Conservation (phyloP, 2,113 vertebrate species). For the Terrapene triunguis region DNA sequence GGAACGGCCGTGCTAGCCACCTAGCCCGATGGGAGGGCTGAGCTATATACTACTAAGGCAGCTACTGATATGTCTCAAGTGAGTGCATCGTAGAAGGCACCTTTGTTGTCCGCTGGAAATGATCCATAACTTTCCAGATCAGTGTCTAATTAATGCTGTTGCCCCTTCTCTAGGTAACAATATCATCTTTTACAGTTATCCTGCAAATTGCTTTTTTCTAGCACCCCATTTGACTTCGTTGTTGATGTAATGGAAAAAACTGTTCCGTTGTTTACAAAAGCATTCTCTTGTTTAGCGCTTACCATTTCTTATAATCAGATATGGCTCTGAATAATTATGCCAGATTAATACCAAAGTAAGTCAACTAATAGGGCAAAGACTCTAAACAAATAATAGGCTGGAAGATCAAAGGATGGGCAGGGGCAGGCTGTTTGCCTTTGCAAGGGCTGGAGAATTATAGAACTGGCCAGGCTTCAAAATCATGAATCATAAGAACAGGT, state of each 20-base stretch:
- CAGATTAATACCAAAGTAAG: slow-evolving; percentile 64
- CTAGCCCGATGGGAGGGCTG: background rate
- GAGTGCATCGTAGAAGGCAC: background rate
- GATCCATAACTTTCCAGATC: background rate
- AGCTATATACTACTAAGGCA: rapidly evolving
- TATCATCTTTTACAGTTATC: background rate
- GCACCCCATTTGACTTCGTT: slow-evolving; percentile 35
- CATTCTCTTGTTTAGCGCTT: slow-evolving; percentile 63
- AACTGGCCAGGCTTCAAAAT: slow-evolving; percentile 65
- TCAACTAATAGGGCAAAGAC: slow-evolving; percentile 50
- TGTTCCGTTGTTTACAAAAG: background rate
- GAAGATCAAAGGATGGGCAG: slow-evolving; percentile 67
- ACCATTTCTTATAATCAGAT: slow-evolving; percentile 67
- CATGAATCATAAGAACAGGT: slow-evolving; percentile 63
- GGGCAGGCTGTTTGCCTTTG: slow-evolving; percentile 65
- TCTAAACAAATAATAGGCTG: slow-evolving; percentile 64
- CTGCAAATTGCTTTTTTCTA: slow-evolving; percentile 24
- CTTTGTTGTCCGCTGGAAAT: background rate
- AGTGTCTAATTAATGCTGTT: slow-evolving; percentile 1
- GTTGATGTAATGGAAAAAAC: slow-evolving; percentile 68
- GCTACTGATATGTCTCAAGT: background rate
- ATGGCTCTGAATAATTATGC: slow-evolving; percentile 71
- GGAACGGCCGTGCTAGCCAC: background rate
- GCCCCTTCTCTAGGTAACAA: background rate
- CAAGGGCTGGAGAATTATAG: slow-evolving; percentile 53